phyloP scores from a whole-genome alignment of 2,113 vertebrate genomes.

The Macquaria ambigua region DNA sequence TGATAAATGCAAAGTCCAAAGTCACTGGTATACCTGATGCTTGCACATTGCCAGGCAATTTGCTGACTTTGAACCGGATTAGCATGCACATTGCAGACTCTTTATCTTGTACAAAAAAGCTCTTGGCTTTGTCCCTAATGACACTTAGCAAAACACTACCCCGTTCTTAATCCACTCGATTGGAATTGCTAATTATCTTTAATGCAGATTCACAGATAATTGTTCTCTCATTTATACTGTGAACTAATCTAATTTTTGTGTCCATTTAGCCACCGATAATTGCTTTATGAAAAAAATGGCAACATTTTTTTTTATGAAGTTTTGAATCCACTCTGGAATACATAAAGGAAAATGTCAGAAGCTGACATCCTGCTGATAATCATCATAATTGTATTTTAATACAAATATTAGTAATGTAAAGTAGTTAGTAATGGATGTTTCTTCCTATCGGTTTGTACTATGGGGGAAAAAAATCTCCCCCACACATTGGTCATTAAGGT shows the following conservation, averaged over 20 bases:
- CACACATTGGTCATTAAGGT: slow-evolving; percentile 58
- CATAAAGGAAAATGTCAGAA: slow-evolving; percentile 29
- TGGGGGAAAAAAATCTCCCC: background rate
- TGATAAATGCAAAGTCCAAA: slow-evolving; percentile 53
- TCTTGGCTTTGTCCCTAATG: slow-evolving; percentile 68
- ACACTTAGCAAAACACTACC: slow-evolving; percentile 68
- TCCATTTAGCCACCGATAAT: slow-evolving; percentile 62
- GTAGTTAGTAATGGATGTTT: slow-evolving; percentile 5
- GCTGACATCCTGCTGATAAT: slow-evolving; percentile 37
- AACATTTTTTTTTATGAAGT: slow-evolving; percentile 23
- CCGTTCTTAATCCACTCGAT: slow-evolving; percentile 72
- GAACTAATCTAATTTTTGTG: slow-evolving; percentile 63
- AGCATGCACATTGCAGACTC: slow-evolving; percentile 51
- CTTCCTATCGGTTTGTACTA: background rate
- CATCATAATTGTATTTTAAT: slow-evolving; percentile 38
- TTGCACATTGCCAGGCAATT: slow-evolving; percentile 51
- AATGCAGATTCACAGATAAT: slow-evolving; percentile 77
- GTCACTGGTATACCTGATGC: slow-evolving; percentile 55
- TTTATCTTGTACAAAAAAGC: slow-evolving; percentile 60
- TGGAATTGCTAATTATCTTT: slow-evolving; percentile 77
- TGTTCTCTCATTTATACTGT: slow-evolving; percentile 63
- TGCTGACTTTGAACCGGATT: slow-evolving; percentile 63
- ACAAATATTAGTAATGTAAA: slow-evolving; percentile 4
- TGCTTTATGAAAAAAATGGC: slow-evolving; percentile 42
- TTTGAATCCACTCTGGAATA: slow-evolving; percentile 41